Percentiles rank a stretch among this genome's conserved stretches.
phyloP scores from a whole-genome alignment of 2,113 vertebrate genomes.

The Trochalopteron elliotii region DNA sequence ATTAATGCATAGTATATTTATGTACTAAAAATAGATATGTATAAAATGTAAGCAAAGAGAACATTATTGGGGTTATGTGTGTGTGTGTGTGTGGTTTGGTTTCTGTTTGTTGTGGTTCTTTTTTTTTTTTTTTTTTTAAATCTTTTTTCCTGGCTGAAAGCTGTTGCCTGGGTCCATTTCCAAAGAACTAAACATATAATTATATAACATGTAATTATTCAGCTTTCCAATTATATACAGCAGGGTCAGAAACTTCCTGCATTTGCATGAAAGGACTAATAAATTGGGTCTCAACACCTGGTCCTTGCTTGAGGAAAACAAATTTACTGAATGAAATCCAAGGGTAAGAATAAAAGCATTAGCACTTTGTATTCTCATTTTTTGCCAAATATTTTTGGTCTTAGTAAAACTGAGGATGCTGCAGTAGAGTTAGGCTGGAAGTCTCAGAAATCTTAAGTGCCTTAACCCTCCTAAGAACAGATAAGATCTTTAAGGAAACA shows the following conservation, averaged over 20 bases:
- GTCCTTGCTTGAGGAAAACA: slow-evolving; percentile 22
- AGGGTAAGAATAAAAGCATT: not conserved
- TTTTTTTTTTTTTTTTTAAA: too few species aligned
- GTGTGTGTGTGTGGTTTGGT: not conserved
- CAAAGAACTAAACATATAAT: slow-evolving; percentile 49
- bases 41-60: not conserved
- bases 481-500: not conserved
- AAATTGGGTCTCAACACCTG: slow-evolving; percentile 50
- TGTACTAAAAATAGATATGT: not conserved
- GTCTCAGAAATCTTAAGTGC: not conserved
- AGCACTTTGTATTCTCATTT: not conserved
- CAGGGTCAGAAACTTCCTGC: not conserved
- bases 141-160: not conserved
- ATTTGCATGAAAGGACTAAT: slow-evolving; percentile 41
- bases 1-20: not conserved
- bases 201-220: slow-evolving; percentile 57
- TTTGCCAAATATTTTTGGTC: not conserved
- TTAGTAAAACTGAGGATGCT: not conserved
- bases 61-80: not conserved
- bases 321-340: slow-evolving; percentile 35
- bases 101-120: not conserved
- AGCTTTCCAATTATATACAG: slow-evolving; percentile 32
- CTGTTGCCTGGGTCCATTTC: slow-evolving; percentile 27
- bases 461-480: not conserved
- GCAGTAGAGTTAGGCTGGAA: not conserved